Base-by-base conservation (phyloP, 2,888 invertebrate species). In the Oscheius sp. region DNA sequence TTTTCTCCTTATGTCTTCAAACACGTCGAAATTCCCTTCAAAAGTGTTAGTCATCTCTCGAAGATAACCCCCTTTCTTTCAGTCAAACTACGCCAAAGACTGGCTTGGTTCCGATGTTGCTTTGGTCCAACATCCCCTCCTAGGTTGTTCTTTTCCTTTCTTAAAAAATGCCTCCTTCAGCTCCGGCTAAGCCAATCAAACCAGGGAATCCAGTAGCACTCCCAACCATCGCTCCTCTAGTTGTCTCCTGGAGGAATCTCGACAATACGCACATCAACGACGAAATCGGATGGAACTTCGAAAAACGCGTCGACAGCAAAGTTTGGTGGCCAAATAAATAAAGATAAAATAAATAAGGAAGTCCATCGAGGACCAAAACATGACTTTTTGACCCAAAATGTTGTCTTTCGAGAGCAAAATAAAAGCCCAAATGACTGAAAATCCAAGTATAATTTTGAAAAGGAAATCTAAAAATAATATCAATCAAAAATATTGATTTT, bases 301-400 rank as follows among this genome's bases (percentile, higher is more conserved):
- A 83, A 64, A 82, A 81, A 65, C 70, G 83, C 33, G 76, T 83
- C 23, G 83, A 83, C 67, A 69, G 74, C 8, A 82, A 82, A 68
- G 80, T 82, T 23, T 82, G 82, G 82, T 82, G 82, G 82, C 82
- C 82, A 31, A 80, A 80, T 53, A 75, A 74, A 39, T 67, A 70
- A 6, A 10, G 25, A 20, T 37, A 3, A 48, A 20, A 48, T 17
- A 6, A 46, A 17, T 48, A 37, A 12, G 37, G 8, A 8, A 12
- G 37, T 15, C 37, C 37, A 37, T n/a, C n/a, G n/a, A n/a, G n/a
- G n/a, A n/a, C n/a, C n/a, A n/a, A n/a, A n/a, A n/a, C n/a, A n/a
- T n/a, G n/a, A n/a, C n/a, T n/a, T n/a, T n/a, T n/a, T n/a, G n/a
- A n/a, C n/a, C n/a, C n/a, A n/a, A n/a, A n/a, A n/a, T n/a, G n/a